Conservation (phyloP, 2,888 invertebrate genomes). For the Rapana venosa region DNA sequence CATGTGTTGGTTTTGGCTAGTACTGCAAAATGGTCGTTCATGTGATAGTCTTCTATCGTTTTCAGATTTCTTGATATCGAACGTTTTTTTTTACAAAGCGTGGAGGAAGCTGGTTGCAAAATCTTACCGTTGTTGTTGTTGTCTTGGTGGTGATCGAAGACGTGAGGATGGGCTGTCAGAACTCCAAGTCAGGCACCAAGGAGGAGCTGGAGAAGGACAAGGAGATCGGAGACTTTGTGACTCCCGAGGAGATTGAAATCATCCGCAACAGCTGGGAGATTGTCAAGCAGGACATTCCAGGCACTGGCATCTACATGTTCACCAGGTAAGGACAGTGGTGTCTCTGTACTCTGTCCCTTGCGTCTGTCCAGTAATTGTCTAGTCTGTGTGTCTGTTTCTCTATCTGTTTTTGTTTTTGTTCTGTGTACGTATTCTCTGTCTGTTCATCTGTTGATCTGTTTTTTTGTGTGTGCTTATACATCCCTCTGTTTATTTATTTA, state of each 20-base stretch:
- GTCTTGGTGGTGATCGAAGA: too few species aligned
- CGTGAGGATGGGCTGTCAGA: constrained; percentile 37
- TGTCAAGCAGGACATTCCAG: constrained; percentile 49
- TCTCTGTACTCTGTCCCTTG: not conserved
- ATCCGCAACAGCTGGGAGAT: constrained; percentile 50
- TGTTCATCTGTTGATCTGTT: not conserved
- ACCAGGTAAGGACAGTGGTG: constrained; percentile 40
- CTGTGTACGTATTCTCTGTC: not conserved
- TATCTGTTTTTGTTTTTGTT: not conserved
- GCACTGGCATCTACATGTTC: constrained; percentile 51
- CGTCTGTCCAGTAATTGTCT: not conserved
- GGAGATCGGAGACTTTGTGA: constrained; percentile 45
- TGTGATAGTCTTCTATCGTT: too few species aligned
- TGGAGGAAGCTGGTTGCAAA: too few species aligned
- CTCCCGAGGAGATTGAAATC: constrained; percentile 47
- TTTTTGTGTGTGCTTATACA: not conserved
- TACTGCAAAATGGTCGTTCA: too few species aligned
- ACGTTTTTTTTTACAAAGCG: too few species aligned
- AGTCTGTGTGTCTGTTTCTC: not conserved
- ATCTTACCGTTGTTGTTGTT: too few species aligned
- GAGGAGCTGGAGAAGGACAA: constrained; percentile 28
- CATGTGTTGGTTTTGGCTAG: too few species aligned
- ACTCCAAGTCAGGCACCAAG: constrained; percentile 18
- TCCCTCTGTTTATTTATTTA: not conserved
- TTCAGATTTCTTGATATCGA: too few species aligned